A percentile compares a stretch with the other conserved stretches of the same genome.
Conservation (phyloP, 1,140 invertebrate genomes). For the Meloidogyne floridensis region DNA sequence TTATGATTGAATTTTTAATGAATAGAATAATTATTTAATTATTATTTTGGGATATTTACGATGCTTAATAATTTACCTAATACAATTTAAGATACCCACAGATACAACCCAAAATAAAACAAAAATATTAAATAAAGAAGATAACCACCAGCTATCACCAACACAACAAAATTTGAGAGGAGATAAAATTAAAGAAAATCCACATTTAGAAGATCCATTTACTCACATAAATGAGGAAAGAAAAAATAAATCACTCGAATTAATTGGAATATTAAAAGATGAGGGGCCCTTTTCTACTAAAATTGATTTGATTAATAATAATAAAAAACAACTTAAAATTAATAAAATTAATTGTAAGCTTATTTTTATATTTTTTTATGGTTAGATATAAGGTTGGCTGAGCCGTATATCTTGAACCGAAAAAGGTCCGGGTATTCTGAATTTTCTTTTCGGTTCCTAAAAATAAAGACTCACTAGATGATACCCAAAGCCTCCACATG, state of each 20-base stretch:
- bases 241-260: background rate
- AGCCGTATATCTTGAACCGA: no score
- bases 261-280: background rate
- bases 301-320: background rate
- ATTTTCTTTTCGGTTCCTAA: no score
- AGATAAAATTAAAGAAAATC: background rate
- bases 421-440: no score
- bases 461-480: no score
- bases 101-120: background rate
- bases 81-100: background rate
- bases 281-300: background rate
- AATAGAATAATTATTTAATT: background rate
- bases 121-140: background rate
- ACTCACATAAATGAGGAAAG: background rate
- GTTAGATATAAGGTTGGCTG: no score
- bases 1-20: background rate
- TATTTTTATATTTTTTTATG: background rate
- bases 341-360: background rate
- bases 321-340: slow-evolving; percentile 4
- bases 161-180: background rate
- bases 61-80: background rate
- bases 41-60: background rate
- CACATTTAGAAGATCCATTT: background rate
- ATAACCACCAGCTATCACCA: background rate
- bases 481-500: no score